A percentile compares a stretch with the other conserved stretches of the same genome.
Conservation (phyloP, 2,113 vertebrate genomes). For the Phylloscopus trochiloides region DNA sequence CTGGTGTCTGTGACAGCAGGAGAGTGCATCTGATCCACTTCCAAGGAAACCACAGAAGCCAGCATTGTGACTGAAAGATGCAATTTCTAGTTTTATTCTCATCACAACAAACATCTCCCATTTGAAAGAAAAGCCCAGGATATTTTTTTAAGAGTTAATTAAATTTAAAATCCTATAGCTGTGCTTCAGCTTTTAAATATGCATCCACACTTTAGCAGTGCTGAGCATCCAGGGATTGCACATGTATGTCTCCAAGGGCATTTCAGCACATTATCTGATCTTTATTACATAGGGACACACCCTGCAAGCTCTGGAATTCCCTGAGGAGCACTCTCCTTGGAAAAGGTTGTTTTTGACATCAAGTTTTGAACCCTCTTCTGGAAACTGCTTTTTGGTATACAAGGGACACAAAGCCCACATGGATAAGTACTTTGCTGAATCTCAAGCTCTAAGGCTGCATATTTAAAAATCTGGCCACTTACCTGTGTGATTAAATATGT, state of each 20-base stretch:
- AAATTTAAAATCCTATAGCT: not conserved
- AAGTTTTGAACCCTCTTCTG: not conserved
- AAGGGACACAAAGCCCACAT: rapidly evolving
- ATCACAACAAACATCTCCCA: not conserved
- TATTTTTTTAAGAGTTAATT: not conserved
- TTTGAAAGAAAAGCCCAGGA: not conserved
- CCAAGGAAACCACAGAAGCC: not conserved
- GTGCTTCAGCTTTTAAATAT: not conserved
- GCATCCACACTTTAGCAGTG: not conserved
- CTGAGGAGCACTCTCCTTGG: rapidly evolving
- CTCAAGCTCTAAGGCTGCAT: not conserved
- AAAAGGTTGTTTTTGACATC: not conserved
- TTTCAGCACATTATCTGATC: not conserved
- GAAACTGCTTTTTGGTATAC: not conserved
- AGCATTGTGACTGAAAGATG: not conserved
- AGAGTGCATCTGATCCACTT: not conserved
- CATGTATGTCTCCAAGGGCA: not conserved
- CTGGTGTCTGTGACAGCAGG: not conserved
- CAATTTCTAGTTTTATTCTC: not conserved
- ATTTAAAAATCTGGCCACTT: not conserved
- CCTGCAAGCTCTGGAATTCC: not conserved
- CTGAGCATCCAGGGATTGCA: not conserved
- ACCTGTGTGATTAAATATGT: not conserved
- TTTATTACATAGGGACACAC: not conserved
- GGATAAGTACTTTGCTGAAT: not conserved